Base-by-base conservation (phyloP, 2,888 invertebrate species). In the Heliconius ismenius region DNA sequence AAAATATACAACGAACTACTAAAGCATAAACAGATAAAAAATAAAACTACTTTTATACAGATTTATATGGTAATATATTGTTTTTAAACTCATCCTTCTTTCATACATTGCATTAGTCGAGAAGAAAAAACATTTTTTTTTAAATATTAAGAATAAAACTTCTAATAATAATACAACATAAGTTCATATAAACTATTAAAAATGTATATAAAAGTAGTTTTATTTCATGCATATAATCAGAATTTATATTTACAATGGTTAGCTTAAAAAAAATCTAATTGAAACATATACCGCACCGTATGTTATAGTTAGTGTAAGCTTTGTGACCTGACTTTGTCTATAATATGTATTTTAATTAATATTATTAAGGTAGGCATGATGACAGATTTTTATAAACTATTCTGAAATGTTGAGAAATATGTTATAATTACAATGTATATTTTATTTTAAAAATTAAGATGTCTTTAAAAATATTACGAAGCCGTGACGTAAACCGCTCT, bases 241-340 rank as follows among this genome's bases (percentile, higher is more conserved):
- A 69, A 58, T 58, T 70, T 24, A 70, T 58, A 70, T 70, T 58
- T 58, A 58, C 58, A n/a, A n/a, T 9, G 11, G 58, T 58, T 15
- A 58, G 70, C 54, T 28, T 21, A 54, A 54, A 32, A 54, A 24
- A 54, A n/a, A 54, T 13, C 54, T 58, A 70, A 32, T 43, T 67
- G 15, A 24, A 39, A 58, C 32, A 70, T 70, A 24, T 69, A 32
- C 32, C 7, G 69, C 70, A 70, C 58, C 58, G 4, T 32, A 58
- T n/a, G 24, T 70, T 32, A 70, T 70, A 69, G 49, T 58, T 32
- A 58, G 32, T 32, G 2, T 70, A 70, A 70, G 70, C 70, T 70
- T 13, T 70, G 54, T 70, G 28, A 70, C 70, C 70, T 70, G 70
- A 70, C 70, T 70, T 58, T 70, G 70, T 58, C 70, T 58, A 9